Evolutionary conservation across 1,140 invertebrate species (phyloP).

Genomic region (Drosophila sturtevanti): DNA sequence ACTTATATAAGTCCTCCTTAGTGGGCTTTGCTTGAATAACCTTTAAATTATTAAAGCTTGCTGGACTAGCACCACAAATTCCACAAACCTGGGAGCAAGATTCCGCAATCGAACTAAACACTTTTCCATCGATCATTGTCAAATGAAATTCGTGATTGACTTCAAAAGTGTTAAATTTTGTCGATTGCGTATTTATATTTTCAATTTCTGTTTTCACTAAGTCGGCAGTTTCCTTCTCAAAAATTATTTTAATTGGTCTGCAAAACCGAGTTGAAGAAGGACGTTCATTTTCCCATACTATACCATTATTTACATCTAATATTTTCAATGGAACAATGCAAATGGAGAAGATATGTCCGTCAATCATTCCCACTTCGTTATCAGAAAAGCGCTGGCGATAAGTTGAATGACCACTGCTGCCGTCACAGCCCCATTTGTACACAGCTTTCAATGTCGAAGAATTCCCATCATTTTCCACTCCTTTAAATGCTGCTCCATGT

Average conservation of each 20-base stretch:
- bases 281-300: slow-evolving; percentile 9
- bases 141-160: not conserved
- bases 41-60: slow-evolving; percentile 2
- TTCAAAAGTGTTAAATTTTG: slow-evolving; percentile 1
- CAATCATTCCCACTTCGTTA: slow-evolving; percentile 28
- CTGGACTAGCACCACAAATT: not conserved
- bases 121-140: slow-evolving; percentile 5
- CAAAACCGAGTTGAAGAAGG: slow-evolving; percentile 16
- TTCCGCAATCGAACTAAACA: slow-evolving; percentile 5
- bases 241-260: slow-evolving; percentile 22
- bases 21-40: not conserved
- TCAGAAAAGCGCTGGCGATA: slow-evolving; percentile 30
- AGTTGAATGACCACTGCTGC: slow-evolving; percentile 32
- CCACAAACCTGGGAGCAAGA: not conserved
- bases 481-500: not conserved
- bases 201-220: not conserved
- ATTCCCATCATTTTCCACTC: not conserved
- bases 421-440: slow-evolving; percentile 38
- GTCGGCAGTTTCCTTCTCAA: not conserved
- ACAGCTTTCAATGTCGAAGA: slow-evolving; percentile 19
- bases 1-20: not conserved
- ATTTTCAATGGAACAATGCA: slow-evolving; percentile 33
- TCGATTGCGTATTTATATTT: slow-evolving; percentile 7
- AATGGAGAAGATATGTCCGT: slow-evolving; percentile 27
- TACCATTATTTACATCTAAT: not conserved